Conservation (phyloP, 2,888 invertebrate genomes). For the Cremastinae sp. region DNA sequence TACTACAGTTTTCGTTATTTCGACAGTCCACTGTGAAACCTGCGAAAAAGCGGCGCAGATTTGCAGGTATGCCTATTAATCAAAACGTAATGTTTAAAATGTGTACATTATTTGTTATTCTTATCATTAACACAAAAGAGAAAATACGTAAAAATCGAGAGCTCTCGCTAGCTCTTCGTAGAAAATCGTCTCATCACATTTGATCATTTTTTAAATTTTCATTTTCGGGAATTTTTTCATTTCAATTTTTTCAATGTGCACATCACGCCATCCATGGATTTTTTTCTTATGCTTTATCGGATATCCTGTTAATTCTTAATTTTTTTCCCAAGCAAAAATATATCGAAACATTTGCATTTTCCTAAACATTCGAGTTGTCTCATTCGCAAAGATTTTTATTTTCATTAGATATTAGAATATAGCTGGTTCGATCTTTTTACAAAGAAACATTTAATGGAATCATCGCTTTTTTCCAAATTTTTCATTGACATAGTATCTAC, state of each 20-base stretch:
- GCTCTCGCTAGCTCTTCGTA: conserved; percentile 43
- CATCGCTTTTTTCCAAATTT: conserved; percentile 25
- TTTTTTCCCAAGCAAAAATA: neutral
- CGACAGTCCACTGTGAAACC: conserved; percentile 79
- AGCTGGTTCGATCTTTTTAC: conserved; percentile 29
- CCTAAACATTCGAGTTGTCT: conserved; percentile 53
- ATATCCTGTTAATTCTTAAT: conserved; percentile 34
- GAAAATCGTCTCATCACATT: conserved; percentile 41
- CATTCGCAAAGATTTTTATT: conserved; percentile 33
- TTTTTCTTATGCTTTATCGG: conserved; percentile 58
- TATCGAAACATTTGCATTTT: neutral
- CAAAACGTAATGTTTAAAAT: conserved; percentile 62
- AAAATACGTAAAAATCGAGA: conserved; percentile 9
- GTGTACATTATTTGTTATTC: conserved; percentile 42
- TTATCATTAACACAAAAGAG: conserved; percentile 24
- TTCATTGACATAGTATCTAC: conserved; percentile 56
- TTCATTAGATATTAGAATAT: conserved; percentile 63
- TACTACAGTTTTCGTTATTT: conserved; percentile 75
- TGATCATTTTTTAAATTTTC: conserved; percentile 30
- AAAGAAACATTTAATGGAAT: neutral
- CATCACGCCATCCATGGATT: conserved; percentile 49
- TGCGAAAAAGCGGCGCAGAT: conserved; percentile 79
- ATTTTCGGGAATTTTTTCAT: conserved; percentile 36
- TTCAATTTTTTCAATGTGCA: conserved; percentile 49
- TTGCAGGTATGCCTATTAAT: conserved; percentile 77